phyloP scores from a whole-genome alignment of 2,888 invertebrate species.

The Spisula solida region DNA sequence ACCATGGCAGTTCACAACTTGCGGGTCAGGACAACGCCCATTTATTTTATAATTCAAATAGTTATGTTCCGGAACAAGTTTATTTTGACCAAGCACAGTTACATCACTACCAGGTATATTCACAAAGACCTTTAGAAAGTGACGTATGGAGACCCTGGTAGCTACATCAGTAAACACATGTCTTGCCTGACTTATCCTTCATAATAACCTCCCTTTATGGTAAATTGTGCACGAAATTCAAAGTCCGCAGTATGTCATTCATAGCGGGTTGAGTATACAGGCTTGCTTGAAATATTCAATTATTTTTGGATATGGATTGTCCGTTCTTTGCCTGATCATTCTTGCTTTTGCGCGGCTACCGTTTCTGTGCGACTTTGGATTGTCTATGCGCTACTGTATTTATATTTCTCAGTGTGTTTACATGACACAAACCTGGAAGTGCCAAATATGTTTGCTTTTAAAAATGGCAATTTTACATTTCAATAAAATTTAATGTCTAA shows the following conservation, averaged over 20 bases:
- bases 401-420: not conserved
- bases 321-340: no score
- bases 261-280: no score
- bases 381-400: no score
- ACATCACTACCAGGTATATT: not conserved
- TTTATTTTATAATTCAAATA: not conserved
- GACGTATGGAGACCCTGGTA: conserved; percentile 10
- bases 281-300: no score
- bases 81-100: not conserved
- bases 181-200: not conserved
- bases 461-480: not conserved
- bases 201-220: no score
- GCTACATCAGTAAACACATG: not conserved
- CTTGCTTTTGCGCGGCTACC: no score
- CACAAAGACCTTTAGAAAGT: not conserved
- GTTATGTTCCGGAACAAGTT: not conserved
- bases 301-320: no score
- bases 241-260: no score
- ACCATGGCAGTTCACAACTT: not conserved
- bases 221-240: no score
- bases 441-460: not conserved
- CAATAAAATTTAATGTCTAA: not conserved
- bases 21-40: not conserved
- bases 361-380: no score
- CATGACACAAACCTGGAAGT: not conserved